phyloP scores from a whole-genome alignment of 1,140 invertebrate genomes.

The Wiebesia pumilae region DNA sequence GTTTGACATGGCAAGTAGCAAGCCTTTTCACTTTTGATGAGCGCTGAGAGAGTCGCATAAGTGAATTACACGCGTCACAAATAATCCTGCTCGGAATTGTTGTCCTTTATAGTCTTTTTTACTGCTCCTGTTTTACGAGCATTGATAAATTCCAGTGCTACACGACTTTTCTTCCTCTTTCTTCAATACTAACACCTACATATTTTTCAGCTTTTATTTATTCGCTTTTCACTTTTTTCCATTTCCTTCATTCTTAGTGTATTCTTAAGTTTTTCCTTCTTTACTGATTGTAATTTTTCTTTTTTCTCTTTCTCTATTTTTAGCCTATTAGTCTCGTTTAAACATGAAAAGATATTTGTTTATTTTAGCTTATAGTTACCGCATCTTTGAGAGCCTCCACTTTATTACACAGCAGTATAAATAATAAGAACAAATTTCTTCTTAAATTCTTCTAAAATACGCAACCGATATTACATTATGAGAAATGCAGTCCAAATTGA shows the following conservation, averaged over 20 bases:
- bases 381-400: no score
- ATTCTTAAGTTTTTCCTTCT: background rate
- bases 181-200: no score
- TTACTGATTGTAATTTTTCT: no score
- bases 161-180: conserved; percentile 38
- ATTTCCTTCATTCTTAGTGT: conserved; percentile 1
- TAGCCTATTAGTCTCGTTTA: conserved; percentile 51
- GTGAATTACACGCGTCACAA: conserved; percentile 60
- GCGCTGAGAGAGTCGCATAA: conserved; percentile 51
- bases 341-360: conserved; percentile 50
- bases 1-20: no score
- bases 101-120: conserved; percentile 58
- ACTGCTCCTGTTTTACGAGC: conserved; percentile 58
- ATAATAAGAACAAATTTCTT: conserved; percentile 54
- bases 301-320: background rate
- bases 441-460: conserved; percentile 52
- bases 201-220: no score
- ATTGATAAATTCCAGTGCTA: conserved; percentile 57
- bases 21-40: background rate
- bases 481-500: no score
- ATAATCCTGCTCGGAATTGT: conserved; percentile 57
- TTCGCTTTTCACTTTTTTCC: background rate
- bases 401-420: conserved; percentile 54
- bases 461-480: background rate
- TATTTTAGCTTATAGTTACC: no score